phyloP scores from a whole-genome alignment of 2,113 vertebrate genomes.

The Rhinoptilus africanus region DNA sequence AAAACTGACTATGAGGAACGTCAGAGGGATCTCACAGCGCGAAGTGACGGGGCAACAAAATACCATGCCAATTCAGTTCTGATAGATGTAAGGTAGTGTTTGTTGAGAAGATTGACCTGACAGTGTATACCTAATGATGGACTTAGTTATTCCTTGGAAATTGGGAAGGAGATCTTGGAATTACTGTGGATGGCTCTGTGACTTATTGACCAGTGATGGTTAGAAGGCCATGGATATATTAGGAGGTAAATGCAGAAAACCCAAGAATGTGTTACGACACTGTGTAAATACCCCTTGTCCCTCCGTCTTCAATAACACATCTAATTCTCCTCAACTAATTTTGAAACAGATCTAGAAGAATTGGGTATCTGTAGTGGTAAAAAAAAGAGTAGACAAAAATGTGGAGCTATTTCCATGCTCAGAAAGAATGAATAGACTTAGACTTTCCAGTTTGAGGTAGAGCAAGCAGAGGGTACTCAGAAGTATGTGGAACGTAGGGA shows the following conservation, averaged over 20 bases:
- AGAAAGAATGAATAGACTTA: not conserved
- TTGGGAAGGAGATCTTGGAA: not conserved
- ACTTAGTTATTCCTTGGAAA: not conserved
- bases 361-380: not conserved
- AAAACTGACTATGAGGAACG: not conserved
- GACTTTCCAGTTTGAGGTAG: not conserved
- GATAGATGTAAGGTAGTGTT: not conserved
- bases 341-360: not conserved
- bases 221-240: not conserved
- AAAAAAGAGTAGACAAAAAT: not conserved
- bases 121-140: not conserved
- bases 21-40: not conserved
- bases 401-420: not conserved
- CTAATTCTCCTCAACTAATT: not conserved
- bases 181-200: not conserved
- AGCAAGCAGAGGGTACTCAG: not conserved
- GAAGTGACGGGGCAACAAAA: not conserved
- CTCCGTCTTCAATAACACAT: not conserved
- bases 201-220: not conserved
- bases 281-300: not conserved
- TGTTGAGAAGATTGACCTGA: not conserved
- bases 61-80: not conserved
- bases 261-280: not conserved
- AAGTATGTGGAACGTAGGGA: not conserved
- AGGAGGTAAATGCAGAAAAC: not conserved